Base-by-base conservation (phyloP, 2,888 invertebrate genomes). In the Punctoribates punctum region DNA sequence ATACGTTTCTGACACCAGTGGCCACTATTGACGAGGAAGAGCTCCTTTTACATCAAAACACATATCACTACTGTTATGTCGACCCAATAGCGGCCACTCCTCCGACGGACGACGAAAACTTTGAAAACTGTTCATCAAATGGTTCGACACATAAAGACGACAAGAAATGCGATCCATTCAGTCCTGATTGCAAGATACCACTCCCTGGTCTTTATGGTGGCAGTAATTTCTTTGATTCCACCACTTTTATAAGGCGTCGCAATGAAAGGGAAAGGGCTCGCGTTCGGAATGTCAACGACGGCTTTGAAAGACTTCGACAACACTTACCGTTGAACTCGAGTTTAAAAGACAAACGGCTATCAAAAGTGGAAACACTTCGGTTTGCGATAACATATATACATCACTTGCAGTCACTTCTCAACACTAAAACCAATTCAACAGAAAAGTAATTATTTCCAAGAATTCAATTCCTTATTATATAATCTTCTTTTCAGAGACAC, bases 331-430 rank as follows among this genome's bases (percentile, higher is more conserved):
- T 82, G 27, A 38, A 29, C 17, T 27, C 48, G 9, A 60, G 54
- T 76, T 38, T 73, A 11, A 96, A 96, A 84, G 96, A 96, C 85
- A 96, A 96, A 84, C 87, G 96, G 27, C 87, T 96, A 11, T 95
- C 95, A 60, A 96, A 97, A 87, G 96, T 96, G 73, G 96, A 96
- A 84, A 96, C 96, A 0, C 86, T 96, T 48, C 91, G 94, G 82
- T 85, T 96, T 80, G 96, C 96, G 6, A 96, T 96, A 78, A 94
- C 95, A 70, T 96, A 96, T 84, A 96, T 96, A 81, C 90, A 92
- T 82, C 96, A 96, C 83, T 87, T 96, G 17, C 57, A 76, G 17
- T 65, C 65, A 11, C 15, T 65, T 65, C n/a, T 65, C 6, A 29
- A 65, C 34, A 11, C 20, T 20, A 60, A 20, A 11, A 4, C 34